Conservation (phyloP, 2,113 vertebrate species). For the Thunnus thynnus region DNA sequence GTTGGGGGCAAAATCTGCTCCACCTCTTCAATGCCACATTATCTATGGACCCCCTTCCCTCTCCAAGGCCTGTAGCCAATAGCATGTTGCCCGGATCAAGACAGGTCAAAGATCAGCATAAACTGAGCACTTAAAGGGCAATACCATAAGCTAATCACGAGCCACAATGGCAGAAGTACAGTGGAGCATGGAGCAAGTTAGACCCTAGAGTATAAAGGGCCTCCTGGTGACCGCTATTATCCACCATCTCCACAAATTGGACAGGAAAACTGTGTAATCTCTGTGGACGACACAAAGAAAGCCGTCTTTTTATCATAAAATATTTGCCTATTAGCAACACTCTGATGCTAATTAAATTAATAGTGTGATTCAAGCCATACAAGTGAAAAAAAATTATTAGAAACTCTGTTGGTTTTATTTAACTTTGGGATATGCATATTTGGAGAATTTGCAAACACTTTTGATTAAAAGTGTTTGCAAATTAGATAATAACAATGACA, state of each 20-base stretch:
- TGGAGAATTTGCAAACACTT: constrained; percentile 21
- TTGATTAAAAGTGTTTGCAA: neutral
- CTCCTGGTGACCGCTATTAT: neutral
- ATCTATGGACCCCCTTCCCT: constrained; percentile 51
- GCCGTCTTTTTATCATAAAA: neutral
- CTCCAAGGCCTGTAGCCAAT: constrained; percentile 45
- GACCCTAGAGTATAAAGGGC: neutral
- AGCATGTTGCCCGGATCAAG: constrained; percentile 51
- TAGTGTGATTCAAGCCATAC: constrained; percentile 11
- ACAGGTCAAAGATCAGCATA: constrained; percentile 68
- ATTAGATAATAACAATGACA: constrained; percentile 16
- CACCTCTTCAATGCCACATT: constrained; percentile 68
- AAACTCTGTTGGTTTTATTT: constrained; percentile 12
- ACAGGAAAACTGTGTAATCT: neutral
- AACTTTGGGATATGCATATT: constrained; percentile 12
- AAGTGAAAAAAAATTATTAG: constrained; percentile 12
- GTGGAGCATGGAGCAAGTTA: constrained; percentile 22
- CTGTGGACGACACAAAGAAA: too few relatives aligned
- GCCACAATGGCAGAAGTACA: constrained; percentile 30
- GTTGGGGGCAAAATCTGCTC: constrained; percentile 78
- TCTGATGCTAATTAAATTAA: neutral
- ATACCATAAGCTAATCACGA: constrained; percentile 56
- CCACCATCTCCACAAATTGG: neutral
- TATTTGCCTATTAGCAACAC: neutral
- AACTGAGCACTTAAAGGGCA: constrained; percentile 44